These are phyloP conservation scores for Spodoptera exigua DNA, from an alignment of 2,888 invertebrate genomes.

Conservation along the genomic window DNA sequence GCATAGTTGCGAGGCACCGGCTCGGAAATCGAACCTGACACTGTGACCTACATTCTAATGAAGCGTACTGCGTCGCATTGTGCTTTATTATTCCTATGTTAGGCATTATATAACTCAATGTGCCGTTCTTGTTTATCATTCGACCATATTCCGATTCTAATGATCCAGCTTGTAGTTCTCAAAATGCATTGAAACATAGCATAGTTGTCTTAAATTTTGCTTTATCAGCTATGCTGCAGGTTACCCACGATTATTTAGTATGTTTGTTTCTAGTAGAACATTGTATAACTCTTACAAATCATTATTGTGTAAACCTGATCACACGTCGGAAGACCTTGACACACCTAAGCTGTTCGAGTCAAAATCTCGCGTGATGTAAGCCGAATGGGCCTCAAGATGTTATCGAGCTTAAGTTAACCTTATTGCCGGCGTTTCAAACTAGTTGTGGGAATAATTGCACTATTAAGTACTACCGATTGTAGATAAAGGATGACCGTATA, in stretches of 20 bases:
- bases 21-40: constrained; percentile 61
- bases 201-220: background rate
- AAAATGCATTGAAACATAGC: too few relatives aligned
- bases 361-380: constrained; percentile 62
- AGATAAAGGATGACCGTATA: constrained; percentile 37
- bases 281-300: constrained; percentile 28
- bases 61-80: constrained; percentile 42
- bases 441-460: constrained; percentile 35
- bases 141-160: background rate
- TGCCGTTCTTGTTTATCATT: constrained; percentile 8
- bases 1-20: constrained; percentile 44
- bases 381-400: constrained; percentile 46
- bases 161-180: background rate
- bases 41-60: constrained; percentile 59
- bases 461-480: constrained; percentile 14
- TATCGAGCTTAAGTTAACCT: constrained; percentile 56
- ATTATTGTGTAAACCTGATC: constrained; percentile 66
- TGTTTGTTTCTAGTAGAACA: constrained; percentile 8
- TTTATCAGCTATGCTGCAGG: background rate
- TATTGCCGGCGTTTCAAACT: constrained; percentile 41
- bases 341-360: constrained; percentile 62
- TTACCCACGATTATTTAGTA: constrained; percentile 3
- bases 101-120: constrained; percentile 17
- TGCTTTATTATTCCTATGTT: constrained; percentile 47
- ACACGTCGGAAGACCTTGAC: constrained; percentile 69